Conservation (phyloP, 2,113 vertebrate genomes). For the Bungarus multicinctus region DNA sequence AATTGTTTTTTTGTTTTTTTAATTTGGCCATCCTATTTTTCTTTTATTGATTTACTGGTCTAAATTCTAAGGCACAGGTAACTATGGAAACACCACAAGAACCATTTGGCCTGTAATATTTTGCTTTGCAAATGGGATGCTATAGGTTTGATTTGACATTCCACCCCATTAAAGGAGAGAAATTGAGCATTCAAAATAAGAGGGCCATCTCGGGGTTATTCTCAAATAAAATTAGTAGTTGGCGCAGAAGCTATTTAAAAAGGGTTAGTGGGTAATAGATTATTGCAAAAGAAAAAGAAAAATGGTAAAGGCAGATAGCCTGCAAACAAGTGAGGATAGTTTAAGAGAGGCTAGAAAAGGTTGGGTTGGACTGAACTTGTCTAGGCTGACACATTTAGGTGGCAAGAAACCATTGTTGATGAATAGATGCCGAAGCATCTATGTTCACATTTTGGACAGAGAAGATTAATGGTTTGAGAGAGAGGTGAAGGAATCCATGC, state of each 20-base stretch:
- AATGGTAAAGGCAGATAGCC: neutral
- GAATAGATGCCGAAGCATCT: neutral
- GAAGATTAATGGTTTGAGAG: neutral
- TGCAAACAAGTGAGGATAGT: neutral
- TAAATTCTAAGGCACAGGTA: constrained; percentile 41
- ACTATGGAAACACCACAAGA: constrained; percentile 59
- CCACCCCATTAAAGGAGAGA: constrained; percentile 31
- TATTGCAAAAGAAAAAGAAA: neutral
- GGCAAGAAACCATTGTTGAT: neutral
- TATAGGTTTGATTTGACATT: constrained; percentile 19
- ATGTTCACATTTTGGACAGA: neutral
- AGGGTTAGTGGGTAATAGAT: neutral
- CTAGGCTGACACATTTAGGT: neutral
- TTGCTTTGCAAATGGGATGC: constrained; percentile 36
- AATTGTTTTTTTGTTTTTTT: constrained; percentile 16
- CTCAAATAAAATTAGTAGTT: neutral
- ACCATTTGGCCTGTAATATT: constrained; percentile 33
- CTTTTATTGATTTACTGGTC: constrained; percentile 49
- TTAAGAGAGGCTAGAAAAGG: neutral
- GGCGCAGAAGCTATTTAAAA: neutral
- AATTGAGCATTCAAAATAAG: constrained; percentile 1
- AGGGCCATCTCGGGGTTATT: constrained; percentile 16
- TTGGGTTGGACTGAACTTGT: neutral
- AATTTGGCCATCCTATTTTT: constrained; percentile 4
- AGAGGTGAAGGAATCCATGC: neutral